Percentiles rank a stretch among this genome's conserved stretches.
Evolutionary conservation across 1,140 invertebrate species (phyloP).

Genomic region (Wiebesia pumilae): DNA sequence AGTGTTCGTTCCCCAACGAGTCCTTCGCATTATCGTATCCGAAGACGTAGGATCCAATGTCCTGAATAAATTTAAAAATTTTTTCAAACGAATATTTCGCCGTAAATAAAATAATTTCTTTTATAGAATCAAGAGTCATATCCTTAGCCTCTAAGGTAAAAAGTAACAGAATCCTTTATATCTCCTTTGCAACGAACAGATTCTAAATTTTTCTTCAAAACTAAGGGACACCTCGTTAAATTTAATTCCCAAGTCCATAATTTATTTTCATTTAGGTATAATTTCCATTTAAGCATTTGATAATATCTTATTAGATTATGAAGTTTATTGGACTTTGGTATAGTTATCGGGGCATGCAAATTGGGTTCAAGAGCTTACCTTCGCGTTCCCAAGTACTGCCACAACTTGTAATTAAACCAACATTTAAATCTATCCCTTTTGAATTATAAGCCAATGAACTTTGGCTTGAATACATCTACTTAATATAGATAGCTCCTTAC

Average conservation of each 20-base stretch:
- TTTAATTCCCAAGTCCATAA: too few relatives aligned
- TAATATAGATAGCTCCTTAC: conserved; percentile 54
- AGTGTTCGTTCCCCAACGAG: conserved; percentile 79
- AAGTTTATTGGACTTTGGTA: not conserved
- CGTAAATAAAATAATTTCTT: not conserved
- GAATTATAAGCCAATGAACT: too few relatives aligned
- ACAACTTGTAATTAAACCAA: not conserved
- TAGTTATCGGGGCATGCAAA: not conserved
- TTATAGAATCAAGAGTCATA: not conserved
- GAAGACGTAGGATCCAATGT: conserved; percentile 64
- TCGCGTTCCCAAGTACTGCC: not conserved
- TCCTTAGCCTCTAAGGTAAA: too few relatives aligned
- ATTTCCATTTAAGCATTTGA: not conserved
- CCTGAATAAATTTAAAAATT: not conserved
- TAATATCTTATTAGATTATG: not conserved
- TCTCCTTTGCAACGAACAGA: too few relatives aligned
- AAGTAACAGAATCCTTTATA: too few relatives aligned
- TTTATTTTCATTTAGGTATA: not conserved
- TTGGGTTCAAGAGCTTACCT: not conserved
- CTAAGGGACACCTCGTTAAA: too few relatives aligned
- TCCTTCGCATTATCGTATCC: conserved; percentile 82
- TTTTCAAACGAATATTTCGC: not conserved
- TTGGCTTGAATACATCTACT: too few relatives aligned
- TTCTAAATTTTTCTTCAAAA: not conserved
- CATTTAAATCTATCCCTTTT: not conserved